These are phyloP conservation scores for Mustelus asterias DNA, from an alignment of 2,113 vertebrate species.

Conservation along the genomic window DNA sequence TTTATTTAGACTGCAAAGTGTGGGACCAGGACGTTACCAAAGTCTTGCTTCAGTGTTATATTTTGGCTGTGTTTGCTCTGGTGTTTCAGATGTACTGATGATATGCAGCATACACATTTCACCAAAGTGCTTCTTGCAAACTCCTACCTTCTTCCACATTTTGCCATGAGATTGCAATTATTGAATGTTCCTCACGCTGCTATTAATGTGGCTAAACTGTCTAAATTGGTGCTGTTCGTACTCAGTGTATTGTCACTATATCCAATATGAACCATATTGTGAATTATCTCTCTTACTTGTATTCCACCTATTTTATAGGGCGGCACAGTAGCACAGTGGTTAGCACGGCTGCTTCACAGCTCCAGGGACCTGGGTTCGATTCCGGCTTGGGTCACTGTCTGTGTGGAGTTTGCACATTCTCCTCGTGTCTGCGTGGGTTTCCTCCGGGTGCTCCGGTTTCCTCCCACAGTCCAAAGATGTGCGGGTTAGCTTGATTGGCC, in stretches of 20 bases:
- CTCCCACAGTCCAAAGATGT: too few species aligned
- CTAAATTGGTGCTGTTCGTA: background rate
- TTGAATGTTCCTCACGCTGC: background rate
- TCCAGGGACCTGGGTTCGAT: too few species aligned
- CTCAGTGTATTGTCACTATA: background rate
- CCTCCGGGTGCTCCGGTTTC: too few species aligned
- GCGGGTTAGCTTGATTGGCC: too few species aligned
- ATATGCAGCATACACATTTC: background rate
- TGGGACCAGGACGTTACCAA: background rate
- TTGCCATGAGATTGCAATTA: background rate
- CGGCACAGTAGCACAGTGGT: too few species aligned
- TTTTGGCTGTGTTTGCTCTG: background rate
- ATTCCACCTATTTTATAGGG: background rate
- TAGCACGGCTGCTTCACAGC: too few species aligned
- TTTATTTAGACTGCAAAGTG: background rate
- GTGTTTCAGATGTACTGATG: background rate
- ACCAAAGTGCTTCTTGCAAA: background rate
- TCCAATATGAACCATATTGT: too few species aligned
- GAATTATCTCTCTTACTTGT: background rate
- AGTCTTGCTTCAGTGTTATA: background rate
- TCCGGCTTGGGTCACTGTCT: too few species aligned
- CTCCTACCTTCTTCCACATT: background rate
- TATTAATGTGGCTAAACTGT: background rate
- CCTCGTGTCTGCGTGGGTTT: too few species aligned
- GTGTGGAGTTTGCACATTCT: too few species aligned